phyloP scores from a whole-genome alignment of 35 echinoderm and acorn worm species.

The Diadema setosum region DNA sequence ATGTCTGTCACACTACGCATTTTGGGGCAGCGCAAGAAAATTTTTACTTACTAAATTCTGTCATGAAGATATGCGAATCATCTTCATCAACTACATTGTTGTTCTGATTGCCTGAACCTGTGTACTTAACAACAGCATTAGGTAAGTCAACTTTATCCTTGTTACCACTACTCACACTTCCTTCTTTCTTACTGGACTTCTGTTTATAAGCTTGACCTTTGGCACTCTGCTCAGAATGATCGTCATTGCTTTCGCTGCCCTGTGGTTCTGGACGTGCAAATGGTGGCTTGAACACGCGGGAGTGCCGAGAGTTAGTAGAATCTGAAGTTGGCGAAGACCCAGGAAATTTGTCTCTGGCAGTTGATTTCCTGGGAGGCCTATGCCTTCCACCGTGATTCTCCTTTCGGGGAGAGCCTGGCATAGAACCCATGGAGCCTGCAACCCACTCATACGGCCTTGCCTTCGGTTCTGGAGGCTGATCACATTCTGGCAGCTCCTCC shows the following conservation, averaged over 20 bases:
- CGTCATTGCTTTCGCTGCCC: constrained; percentile 32
- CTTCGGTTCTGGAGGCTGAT: neutral
- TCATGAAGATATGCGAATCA: neutral
- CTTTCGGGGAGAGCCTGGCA: too few relatives aligned
- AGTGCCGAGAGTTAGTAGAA: neutral
- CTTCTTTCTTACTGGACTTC: neutral
- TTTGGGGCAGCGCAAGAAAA: too few relatives aligned
- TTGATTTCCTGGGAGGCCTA: neutral
- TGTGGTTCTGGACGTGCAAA: constrained; percentile 51
- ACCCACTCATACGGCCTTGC: neutral
- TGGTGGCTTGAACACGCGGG: neutral
- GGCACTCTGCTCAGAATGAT: neutral
- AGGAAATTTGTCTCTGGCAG: neutral
- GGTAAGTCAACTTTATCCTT: neutral
- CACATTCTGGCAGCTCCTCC: neutral
- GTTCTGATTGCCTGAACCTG: too few relatives aligned
- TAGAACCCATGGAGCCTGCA: neutral
- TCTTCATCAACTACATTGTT: too few relatives aligned
- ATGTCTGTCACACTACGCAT: too few relatives aligned
- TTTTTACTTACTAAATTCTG: neutral
- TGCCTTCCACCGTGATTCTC: neutral
- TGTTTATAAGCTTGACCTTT: neutral
- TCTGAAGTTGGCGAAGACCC: neutral
- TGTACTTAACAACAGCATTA: too few relatives aligned
- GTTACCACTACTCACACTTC: neutral